Base-by-base conservation (phyloP, 2,888 invertebrate genomes). In the Eristalis pertinax region DNA sequence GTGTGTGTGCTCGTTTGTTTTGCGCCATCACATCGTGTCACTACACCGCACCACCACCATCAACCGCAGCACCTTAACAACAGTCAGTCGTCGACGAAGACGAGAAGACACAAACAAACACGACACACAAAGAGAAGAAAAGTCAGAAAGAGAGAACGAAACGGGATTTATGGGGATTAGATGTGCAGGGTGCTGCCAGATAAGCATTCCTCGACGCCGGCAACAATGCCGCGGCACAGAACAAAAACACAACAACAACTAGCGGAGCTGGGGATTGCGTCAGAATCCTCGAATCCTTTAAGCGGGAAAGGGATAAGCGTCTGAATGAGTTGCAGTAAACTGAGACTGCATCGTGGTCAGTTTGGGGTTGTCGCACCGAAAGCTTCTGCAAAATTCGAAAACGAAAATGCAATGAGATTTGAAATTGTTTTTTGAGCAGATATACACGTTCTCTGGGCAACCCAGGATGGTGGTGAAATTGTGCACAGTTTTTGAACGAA, bases 131-230 rank as follows among this genome's bases (percentile, higher is more conserved):
- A 19, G 58, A n/a, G 29, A 50, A 50, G 50, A 8, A 50, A 60
- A 26, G 60, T 50, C 74, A 67, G 11, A 15, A 38, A 65, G 29
- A 26, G 50, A 41, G 50, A 32, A 64, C 8, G 43, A 65, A 67
- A 65, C 60, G 75, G 74, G 79, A 75, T 69, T 79, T 79, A 79
- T 79, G 67, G 29, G 84, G 41, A 80, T 76, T 73, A 76, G 43
- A 35, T 24, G 62, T 63, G 43, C 41, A 50, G 50, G 73, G 76
- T 73, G 58, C 76, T 85, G 80, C 80, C 84, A 85, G 76, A 76
- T 24, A 38, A 22, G 11, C 56, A 68, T 72, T 65, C 38, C 62
- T 77, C 19, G 26, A 58, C 15, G 35, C 8, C 50, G 50, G 50
- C 50, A 50, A 50, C 50, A 50, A 50, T 50, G 50, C 8, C 50